Conservation (phyloP, 1,140 invertebrate genomes). For the Trialeurodes vaporariorum region DNA sequence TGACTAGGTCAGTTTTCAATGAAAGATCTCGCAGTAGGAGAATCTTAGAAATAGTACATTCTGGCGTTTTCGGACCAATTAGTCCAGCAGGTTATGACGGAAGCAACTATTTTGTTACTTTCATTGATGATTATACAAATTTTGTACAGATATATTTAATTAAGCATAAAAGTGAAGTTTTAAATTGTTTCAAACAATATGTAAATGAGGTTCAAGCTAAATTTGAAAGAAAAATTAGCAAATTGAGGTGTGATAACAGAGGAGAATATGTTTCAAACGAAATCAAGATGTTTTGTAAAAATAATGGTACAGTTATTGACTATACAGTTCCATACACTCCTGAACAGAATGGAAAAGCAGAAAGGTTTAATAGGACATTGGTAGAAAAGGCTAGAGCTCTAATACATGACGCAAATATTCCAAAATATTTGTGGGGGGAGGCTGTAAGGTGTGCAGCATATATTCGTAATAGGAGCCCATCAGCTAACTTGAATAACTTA, state of each 20-base stretch:
- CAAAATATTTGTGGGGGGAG: slow-evolving; percentile 14
- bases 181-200: slow-evolving; percentile 31
- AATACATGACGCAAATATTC: slow-evolving; percentile 9
- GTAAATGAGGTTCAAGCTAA: slow-evolving; percentile 30
- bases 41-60: slow-evolving; percentile 29
- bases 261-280: slow-evolving; percentile 31
- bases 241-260: slow-evolving; percentile 35
- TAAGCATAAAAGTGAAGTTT: slow-evolving; percentile 33
- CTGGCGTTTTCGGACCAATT: slow-evolving; percentile 32
- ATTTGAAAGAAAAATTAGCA: slow-evolving; percentile 26
- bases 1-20: slow-evolving; percentile 21
- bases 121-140: slow-evolving; percentile 34
- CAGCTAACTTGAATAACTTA: slow-evolving; percentile 15
- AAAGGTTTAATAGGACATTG: slow-evolving; percentile 27
- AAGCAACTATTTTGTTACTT: slow-evolving; percentile 30
- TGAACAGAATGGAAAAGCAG: slow-evolving; percentile 31
- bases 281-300: slow-evolving; percentile 28
- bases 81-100: slow-evolving; percentile 26
- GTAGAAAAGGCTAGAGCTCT: slow-evolving; percentile 11
- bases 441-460: slow-evolving; percentile 15
- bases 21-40: slow-evolving; percentile 15
- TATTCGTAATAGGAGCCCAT: slow-evolving; percentile 13
- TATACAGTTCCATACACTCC: slow-evolving; percentile 28
- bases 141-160: slow-evolving; percentile 33
- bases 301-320: slow-evolving; percentile 29